A percentile compares a stretch with the other conserved stretches of the same genome.
These are phyloP conservation scores for Trileptium ribeirensis DNA, from an alignment of 2,888 invertebrate genomes.

Conservation along the genomic window DNA sequence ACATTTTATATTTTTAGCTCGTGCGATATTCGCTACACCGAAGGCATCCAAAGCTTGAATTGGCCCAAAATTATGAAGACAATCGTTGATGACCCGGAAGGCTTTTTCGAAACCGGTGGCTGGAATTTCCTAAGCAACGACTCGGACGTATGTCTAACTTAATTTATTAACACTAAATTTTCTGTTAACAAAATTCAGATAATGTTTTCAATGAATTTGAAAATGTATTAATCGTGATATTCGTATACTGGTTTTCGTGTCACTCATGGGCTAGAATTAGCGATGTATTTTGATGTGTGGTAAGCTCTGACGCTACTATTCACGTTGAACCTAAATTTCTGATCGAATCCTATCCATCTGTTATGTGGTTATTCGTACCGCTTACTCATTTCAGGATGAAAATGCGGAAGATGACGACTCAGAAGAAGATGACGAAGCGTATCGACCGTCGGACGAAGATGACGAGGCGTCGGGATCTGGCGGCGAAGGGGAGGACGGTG, in stretches of 20 bases:
- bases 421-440: constrained; percentile 46
- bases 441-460: constrained; percentile 41
- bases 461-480: constrained; percentile 31
- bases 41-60: constrained; percentile 95
- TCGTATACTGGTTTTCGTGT: not conserved
- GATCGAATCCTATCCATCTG: too few species aligned
- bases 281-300: too few species aligned
- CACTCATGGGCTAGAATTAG: constrained; percentile 14
- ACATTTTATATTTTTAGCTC: too few species aligned
- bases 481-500: constrained; percentile 43
- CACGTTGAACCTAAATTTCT: too few species aligned
- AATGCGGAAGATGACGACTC: constrained; percentile 64
- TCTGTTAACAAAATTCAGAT: not conserved
- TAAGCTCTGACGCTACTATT: too few species aligned
- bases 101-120: constrained; percentile 95
- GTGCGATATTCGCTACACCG: constrained; percentile 91
- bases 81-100: constrained; percentile 93
- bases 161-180: not conserved
- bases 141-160: constrained; percentile 56
- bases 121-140: constrained; percentile 98
- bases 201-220: not conserved
- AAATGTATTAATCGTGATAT: not conserved
- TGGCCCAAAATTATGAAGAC: constrained; percentile 99
- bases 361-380: too few species aligned
- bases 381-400: constrained; percentile 29